Conservation (phyloP, 2,888 invertebrate species). For the Teleiodes luculella region DNA sequence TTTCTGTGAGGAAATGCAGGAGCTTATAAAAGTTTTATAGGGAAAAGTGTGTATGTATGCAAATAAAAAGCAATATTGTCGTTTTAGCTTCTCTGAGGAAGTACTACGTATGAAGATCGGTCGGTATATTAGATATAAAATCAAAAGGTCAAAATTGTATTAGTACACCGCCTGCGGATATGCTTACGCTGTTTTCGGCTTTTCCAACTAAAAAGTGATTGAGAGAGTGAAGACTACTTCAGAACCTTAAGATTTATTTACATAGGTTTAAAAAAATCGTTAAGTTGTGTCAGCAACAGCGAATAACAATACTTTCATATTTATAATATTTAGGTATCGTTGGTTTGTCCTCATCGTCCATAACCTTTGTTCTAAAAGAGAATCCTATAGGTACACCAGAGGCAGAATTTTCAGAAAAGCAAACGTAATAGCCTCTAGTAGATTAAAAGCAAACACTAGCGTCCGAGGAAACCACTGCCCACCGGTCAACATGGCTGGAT, state of each 20-base stretch:
- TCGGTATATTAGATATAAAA: no score
- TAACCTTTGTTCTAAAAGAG: not conserved
- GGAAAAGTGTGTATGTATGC: not conserved
- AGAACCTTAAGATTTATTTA: no score
- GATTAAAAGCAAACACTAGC: conserved; percentile 22
- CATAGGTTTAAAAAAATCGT: no score
- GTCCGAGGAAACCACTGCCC: conserved; percentile 6
- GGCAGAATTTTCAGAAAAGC: conserved; percentile 4
- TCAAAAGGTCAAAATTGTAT: no score
- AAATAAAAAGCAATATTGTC: not conserved
- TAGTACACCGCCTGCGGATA: no score
- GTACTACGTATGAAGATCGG: no score
- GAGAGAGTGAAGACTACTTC: no score
- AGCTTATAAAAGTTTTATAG: not conserved
- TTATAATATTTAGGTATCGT: no score
- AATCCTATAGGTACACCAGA: not conserved
- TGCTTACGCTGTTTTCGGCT: no score
- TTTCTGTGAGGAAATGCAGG: not conserved
- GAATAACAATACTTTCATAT: no score
- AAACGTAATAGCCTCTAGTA: conserved; percentile 11
- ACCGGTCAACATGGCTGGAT: not conserved
- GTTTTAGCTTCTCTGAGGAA: not conserved
- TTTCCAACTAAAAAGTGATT: no score
- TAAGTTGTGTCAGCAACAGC: no score
- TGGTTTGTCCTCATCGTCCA: not conserved